Conservation (phyloP, 2,113 vertebrate species). For the Cyanoramphus novaezelandiae region DNA sequence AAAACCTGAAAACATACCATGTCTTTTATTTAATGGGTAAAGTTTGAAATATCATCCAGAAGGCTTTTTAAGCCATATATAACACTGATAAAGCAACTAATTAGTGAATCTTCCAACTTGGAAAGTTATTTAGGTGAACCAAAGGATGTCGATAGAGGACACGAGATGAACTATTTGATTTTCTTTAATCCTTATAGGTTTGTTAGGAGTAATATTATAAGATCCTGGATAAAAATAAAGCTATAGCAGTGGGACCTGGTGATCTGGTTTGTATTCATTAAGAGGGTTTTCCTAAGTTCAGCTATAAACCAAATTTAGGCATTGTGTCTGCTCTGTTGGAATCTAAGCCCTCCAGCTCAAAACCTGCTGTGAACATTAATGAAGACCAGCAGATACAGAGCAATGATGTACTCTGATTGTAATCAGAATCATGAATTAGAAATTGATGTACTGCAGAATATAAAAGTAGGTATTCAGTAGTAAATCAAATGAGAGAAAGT, state of each 20-base stretch:
- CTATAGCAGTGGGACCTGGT: not conserved
- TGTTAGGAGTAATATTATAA: conserved; percentile 4
- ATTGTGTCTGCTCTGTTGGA: conserved; percentile 7
- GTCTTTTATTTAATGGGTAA: not conserved
- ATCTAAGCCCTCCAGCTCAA: not conserved
- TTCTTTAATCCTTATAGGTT: not conserved
- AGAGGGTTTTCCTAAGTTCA: not conserved
- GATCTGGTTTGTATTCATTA: not conserved
- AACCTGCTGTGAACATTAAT: not conserved
- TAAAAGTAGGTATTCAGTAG: conserved; percentile 7
- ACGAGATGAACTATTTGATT: not conserved
- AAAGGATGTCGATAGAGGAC: not conserved
- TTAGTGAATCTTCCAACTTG: not conserved
- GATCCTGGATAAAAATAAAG: not conserved
- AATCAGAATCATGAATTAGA: conserved; percentile 49
- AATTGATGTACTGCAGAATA: conserved; percentile 9
- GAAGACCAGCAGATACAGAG: conserved; percentile 17
- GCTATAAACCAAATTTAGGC: not conserved
- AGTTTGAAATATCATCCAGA: not conserved
- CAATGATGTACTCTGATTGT: conserved; percentile 46
- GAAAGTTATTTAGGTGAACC: not conserved
- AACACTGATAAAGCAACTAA: not conserved
- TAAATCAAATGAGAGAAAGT: not conserved
- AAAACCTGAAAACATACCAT: not conserved
- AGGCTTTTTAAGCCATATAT: not conserved